phyloP scores from a whole-genome alignment of 2,888 invertebrate species.

The Theretra japonica region DNA sequence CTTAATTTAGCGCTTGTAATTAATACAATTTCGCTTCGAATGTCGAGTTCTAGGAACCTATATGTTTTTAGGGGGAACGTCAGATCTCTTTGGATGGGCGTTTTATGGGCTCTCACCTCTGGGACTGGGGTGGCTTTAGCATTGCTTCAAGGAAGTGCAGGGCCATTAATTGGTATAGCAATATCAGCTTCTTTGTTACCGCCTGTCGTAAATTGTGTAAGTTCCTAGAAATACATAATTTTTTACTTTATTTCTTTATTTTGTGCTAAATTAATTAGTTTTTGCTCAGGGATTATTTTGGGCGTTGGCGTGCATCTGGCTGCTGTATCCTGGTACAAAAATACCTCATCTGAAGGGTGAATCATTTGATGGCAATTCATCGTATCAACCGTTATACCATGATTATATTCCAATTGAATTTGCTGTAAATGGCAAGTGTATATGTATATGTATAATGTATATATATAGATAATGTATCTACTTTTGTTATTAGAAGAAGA shows the following conservation, averaged over 20 bases:
- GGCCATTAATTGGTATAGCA: slow-evolving; percentile 94
- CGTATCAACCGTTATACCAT: slow-evolving; percentile 88
- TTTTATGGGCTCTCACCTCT: slow-evolving; percentile 89
- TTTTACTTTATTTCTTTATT: background rate
- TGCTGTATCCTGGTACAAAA: slow-evolving; percentile 87
- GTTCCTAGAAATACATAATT: slow-evolving; percentile 51
- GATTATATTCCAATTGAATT: slow-evolving; percentile 91
- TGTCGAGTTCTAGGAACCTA: background rate
- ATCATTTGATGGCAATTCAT: slow-evolving; percentile 85
- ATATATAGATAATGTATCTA: too few species aligned
- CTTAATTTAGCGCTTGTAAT: slow-evolving; percentile 13
- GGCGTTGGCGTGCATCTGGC: slow-evolving; percentile 90
- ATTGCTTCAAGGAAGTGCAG: slow-evolving; percentile 93
- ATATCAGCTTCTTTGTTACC: slow-evolving; percentile 94
- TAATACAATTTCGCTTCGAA: background rate
- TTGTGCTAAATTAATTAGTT: too few species aligned
- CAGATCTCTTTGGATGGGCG: slow-evolving; percentile 90
- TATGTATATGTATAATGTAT: too few species aligned
- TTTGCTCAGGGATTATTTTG: slow-evolving; percentile 87
- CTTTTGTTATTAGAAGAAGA: too few species aligned
- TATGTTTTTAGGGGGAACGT: slow-evolving; percentile 85
- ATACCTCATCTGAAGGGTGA: slow-evolving; percentile 89
- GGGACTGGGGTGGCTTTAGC: slow-evolving; percentile 93
- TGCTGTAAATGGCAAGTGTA: slow-evolving; percentile 86
- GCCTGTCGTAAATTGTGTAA: slow-evolving; percentile 93